phyloP scores from a whole-genome alignment of 2,797 vertebrate genomes.

The Dendrocincla fuliginosa region DNA sequence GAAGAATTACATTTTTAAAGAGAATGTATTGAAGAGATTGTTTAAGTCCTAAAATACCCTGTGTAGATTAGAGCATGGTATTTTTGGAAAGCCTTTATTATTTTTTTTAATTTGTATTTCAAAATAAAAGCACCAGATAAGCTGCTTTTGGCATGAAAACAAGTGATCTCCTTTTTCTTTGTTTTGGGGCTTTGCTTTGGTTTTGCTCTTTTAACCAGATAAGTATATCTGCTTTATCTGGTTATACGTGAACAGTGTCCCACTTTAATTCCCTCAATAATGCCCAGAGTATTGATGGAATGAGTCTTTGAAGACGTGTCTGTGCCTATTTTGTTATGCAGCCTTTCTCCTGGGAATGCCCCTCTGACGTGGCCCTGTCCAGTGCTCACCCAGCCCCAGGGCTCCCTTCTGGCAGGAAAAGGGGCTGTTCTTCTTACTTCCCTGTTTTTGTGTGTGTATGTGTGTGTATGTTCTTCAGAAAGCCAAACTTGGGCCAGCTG shows the following conservation, averaged over 20 bases:
- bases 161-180: background rate
- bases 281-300: background rate
- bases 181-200: background rate
- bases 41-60: background rate
- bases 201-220: background rate
- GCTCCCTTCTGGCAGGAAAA: background rate
- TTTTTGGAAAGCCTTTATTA: background rate
- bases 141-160: constrained; percentile 3
- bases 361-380: background rate
- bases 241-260: background rate
- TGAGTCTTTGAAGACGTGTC: constrained; percentile 4
- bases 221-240: background rate
- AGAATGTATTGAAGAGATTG: background rate
- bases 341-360: background rate
- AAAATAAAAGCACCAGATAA: background rate
- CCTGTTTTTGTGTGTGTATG: constrained; percentile 37
- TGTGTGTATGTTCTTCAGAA: constrained; percentile 82
- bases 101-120: background rate
- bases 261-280: background rate
- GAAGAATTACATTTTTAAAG: background rate
- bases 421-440: background rate
- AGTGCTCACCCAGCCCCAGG: background rate
- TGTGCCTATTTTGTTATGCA: background rate
- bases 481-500: constrained; percentile 92
- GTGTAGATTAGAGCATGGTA: background rate